Evolutionary conservation across 2,113 vertebrate species (phyloP).

Genomic region (Chelonoidis abingdonii): DNA sequence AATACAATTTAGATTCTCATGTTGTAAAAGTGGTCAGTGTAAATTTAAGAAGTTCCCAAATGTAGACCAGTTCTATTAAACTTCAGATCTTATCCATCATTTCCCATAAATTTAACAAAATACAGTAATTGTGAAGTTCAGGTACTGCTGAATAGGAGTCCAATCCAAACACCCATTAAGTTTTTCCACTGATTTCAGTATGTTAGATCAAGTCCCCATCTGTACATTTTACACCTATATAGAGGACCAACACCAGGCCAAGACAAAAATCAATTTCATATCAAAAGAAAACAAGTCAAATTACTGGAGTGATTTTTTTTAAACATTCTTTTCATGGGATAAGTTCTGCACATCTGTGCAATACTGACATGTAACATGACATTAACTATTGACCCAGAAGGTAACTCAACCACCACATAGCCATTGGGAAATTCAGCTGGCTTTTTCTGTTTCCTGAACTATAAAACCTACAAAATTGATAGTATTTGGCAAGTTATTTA

Average conservation of each 20-base stretch:
- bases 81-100: fast-evolving
- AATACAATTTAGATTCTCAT: not conserved
- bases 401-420: not conserved
- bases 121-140: not conserved
- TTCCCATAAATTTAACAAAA: fast-evolving
- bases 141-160: too few relatives aligned
- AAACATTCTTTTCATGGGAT: not conserved
- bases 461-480: not conserved
- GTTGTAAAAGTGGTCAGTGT: not conserved
- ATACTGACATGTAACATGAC: not conserved
- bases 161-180: not conserved
- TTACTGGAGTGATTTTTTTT: not conserved
- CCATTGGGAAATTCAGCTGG: not conserved
- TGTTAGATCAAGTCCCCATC: not conserved
- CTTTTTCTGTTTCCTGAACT: not conserved
- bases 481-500: not conserved
- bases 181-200: not conserved
- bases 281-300: not conserved
- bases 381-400: not conserved
- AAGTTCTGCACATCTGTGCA: fast-evolving
- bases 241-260: not conserved
- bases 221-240: not conserved
- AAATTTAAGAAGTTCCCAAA: not conserved
- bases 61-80: not conserved
- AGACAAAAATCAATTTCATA: not conserved